These are phyloP conservation scores for Alcis repandata DNA, from an alignment of 2,888 invertebrate species.

Conservation along the genomic window DNA sequence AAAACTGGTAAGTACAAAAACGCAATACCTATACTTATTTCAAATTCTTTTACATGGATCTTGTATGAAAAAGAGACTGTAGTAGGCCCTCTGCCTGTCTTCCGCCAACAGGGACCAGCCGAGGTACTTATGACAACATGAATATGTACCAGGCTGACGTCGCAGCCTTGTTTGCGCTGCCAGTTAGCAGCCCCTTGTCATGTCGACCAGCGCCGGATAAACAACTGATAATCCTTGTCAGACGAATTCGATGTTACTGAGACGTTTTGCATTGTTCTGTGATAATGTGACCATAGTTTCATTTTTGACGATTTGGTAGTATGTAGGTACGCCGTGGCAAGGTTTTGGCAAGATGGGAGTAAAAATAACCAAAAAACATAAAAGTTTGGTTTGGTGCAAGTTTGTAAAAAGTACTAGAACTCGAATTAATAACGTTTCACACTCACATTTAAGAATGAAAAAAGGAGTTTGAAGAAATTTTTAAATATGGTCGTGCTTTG, in stretches of 20 bases:
- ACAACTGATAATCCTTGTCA: constrained; percentile 71
- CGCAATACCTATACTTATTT: too few species aligned
- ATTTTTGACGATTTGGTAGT: too few species aligned
- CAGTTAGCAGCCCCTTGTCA: constrained; percentile 79
- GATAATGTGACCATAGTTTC: constrained; percentile 51
- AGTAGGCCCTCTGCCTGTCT: not conserved
- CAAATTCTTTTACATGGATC: too few species aligned
- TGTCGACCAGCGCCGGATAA: constrained; percentile 69
- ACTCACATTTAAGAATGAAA: too few species aligned
- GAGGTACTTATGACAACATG: constrained; percentile 17
- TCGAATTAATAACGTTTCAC: too few species aligned
- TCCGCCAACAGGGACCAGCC: constrained; percentile 12
- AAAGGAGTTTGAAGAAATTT: too few species aligned
- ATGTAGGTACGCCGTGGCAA: too few species aligned
- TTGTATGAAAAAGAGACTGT: not conserved
- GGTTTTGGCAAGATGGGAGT: not conserved
- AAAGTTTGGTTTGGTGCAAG: too few species aligned
- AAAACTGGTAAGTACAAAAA: too few species aligned
- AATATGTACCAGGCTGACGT: constrained; percentile 5
- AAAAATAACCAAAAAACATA: too few species aligned
- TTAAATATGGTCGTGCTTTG: too few species aligned
- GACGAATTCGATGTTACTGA: constrained; percentile 58
- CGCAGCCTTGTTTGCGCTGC: constrained; percentile 64
- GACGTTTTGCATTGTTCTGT: constrained; percentile 72
- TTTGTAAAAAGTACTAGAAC: too few species aligned